Evolutionary conservation across 2,113 vertebrate genomes (phyloP).

Genomic region (Eulemur macaco): DNA sequence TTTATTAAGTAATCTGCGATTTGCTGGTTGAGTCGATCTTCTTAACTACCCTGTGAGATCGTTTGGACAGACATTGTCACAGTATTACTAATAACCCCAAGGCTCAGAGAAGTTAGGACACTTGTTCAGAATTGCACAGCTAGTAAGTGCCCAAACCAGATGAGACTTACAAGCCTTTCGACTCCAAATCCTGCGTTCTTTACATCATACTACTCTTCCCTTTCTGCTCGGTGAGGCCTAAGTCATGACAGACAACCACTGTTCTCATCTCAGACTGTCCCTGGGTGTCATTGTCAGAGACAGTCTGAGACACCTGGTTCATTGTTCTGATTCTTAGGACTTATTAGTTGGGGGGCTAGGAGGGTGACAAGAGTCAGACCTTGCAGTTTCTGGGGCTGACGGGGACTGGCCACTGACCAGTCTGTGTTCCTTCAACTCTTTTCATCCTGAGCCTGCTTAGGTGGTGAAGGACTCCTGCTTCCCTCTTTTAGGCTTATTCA

Average conservation of each 20-base stretch:
- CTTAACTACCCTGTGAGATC: background rate
- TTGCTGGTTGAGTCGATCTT: background rate
- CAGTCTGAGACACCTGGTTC: background rate
- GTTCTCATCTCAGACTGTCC: background rate
- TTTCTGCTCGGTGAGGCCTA: background rate
- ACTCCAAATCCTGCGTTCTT: background rate
- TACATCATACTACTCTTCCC: background rate
- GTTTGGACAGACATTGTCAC: background rate
- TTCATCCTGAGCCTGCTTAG: background rate
- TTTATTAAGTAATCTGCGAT: background rate
- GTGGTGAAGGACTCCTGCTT: background rate
- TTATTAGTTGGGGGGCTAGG: accelerated
- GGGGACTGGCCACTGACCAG: background rate
- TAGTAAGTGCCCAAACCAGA: background rate
- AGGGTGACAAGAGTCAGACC: background rate
- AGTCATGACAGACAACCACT: background rate
- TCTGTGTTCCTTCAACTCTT: background rate
- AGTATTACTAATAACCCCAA: background rate
- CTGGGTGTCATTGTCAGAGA: background rate
- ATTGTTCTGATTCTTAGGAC: background rate
- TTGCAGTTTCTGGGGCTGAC: background rate
- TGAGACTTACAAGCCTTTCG: background rate
- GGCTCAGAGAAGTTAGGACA: background rate
- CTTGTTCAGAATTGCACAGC: background rate
- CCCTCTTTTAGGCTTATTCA: background rate